A percentile compares a stretch with the other conserved stretches of the same genome.
phyloP scores from a whole-genome alignment of 35 echinoderm and acorn worm species.

The Diadema setosum region DNA sequence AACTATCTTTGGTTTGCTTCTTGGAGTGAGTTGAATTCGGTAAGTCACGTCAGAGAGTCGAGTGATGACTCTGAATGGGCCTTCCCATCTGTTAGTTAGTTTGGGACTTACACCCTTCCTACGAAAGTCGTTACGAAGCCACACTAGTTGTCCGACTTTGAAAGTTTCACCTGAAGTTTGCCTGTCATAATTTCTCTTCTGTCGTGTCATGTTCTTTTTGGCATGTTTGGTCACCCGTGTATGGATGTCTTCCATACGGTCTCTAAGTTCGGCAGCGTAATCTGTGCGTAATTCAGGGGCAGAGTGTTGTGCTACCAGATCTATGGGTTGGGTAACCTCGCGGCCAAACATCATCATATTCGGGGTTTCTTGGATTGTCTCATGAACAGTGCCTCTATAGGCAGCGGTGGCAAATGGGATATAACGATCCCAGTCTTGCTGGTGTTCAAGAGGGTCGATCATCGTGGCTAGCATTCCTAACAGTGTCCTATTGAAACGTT shows the following conservation, averaged over 20 bases:
- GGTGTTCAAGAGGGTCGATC: conserved; percentile 7
- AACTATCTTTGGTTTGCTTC: not conserved
- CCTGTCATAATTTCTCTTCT: conserved; percentile 23
- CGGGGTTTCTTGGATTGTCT: conserved; percentile 31
- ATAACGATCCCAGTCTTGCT: conserved; percentile 30
- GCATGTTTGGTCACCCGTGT: not conserved
- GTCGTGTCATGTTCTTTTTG: not conserved
- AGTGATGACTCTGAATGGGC: conserved; percentile 13
- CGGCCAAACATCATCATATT: conserved; percentile 55
- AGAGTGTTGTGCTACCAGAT: not conserved
- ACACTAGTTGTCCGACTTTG: conserved; percentile 18
- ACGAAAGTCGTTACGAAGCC: not conserved
- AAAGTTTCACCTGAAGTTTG: not conserved
- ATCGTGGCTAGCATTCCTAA: conserved; percentile 1
- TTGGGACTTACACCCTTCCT: not conserved
- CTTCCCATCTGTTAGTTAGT: conserved; percentile 16
- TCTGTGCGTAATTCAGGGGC: not conserved
- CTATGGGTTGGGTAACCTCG: conserved; percentile 28
- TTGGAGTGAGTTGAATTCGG: not conserved
- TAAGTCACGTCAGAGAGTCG: conserved; percentile 16
- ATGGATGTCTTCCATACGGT: not conserved
- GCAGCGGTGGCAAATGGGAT: conserved; percentile 1
- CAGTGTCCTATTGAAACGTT: conserved; percentile 54
- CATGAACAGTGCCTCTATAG: conserved; percentile 19
- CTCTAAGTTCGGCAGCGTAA: conserved; percentile 10